phyloP scores from a whole-genome alignment of 2,888 invertebrate genomes.

The Agriotes lineatus region DNA sequence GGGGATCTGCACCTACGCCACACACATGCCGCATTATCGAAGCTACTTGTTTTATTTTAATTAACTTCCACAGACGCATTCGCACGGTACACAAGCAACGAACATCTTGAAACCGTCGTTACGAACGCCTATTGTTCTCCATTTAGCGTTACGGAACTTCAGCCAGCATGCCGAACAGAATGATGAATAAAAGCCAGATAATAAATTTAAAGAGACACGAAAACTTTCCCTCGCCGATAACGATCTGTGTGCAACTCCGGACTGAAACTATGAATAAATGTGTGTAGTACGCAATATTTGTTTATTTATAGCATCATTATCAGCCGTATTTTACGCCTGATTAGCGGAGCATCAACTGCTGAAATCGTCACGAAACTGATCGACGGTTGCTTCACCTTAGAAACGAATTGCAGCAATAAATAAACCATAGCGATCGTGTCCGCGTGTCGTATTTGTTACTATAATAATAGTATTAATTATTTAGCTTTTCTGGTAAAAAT shows the following conservation, averaged over 20 bases:
- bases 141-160: conserved; percentile 19
- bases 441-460: conserved; percentile 9
- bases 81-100: not conserved
- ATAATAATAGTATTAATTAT: not conserved
- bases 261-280: conserved; percentile 1
- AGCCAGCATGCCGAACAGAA: conserved; percentile 7
- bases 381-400: not conserved
- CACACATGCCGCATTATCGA: not conserved
- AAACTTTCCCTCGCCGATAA: conserved; percentile 16
- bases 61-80: not conserved
- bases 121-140: conserved; percentile 2
- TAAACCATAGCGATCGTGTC: not conserved
- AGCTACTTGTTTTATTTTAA: not conserved
- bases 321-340: not conserved
- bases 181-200: conserved; percentile 15
- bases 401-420: not conserved
- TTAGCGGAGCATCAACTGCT: not conserved
- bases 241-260: not conserved
- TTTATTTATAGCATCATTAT: conserved; percentile 2
- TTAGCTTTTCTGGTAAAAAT: not conserved
- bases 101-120: conserved; percentile 12
- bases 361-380: conserved; percentile 3
- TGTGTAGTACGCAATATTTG: not conserved
- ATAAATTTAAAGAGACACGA: conserved; percentile 21
- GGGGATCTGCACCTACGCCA: too few relatives aligned